Conservation (phyloP, 2,113 vertebrate genomes). For the Pomatorhinus ruficollis region DNA sequence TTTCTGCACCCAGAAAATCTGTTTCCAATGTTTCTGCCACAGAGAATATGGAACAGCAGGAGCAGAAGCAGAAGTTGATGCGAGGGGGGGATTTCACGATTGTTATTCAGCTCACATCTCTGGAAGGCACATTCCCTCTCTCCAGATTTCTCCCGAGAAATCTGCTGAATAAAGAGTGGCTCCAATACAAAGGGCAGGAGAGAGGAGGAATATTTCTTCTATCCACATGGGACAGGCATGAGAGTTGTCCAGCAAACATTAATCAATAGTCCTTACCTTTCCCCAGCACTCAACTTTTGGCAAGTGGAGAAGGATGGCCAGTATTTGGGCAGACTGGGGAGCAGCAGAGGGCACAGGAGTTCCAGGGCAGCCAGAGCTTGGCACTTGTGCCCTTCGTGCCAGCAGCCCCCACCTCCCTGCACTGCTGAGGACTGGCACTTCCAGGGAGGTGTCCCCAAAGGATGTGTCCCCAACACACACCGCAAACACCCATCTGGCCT, state of each 20-base stretch:
- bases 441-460: not conserved
- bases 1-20: slow-evolving; percentile 57
- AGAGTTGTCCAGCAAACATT: not conserved
- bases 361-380: rapidly evolving
- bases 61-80: slow-evolving; percentile 31
- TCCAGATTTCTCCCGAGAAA: slow-evolving; percentile 65
- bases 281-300: not conserved
- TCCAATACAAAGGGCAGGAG: not conserved
- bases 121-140: slow-evolving; percentile 27
- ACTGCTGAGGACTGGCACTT: not conserved
- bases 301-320: rapidly evolving
- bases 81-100: not conserved
- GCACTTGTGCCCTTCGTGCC: rapidly evolving
- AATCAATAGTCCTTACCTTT: not conserved
- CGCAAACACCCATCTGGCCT: not conserved
- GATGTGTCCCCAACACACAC: rapidly evolving
- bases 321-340: not conserved
- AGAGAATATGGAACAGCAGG: slow-evolving; percentile 45
- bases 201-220: slow-evolving; percentile 13
- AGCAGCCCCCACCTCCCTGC: not conserved
- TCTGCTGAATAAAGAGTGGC: slow-evolving; percentile 51
- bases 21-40: slow-evolving; percentile 62
- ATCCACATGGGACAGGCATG: not conserved
- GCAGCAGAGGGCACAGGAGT: rapidly evolving
- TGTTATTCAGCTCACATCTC: slow-evolving; percentile 66